Conservation (phyloP, 1,140 invertebrate genomes). For the Calephelis virginiensis region DNA sequence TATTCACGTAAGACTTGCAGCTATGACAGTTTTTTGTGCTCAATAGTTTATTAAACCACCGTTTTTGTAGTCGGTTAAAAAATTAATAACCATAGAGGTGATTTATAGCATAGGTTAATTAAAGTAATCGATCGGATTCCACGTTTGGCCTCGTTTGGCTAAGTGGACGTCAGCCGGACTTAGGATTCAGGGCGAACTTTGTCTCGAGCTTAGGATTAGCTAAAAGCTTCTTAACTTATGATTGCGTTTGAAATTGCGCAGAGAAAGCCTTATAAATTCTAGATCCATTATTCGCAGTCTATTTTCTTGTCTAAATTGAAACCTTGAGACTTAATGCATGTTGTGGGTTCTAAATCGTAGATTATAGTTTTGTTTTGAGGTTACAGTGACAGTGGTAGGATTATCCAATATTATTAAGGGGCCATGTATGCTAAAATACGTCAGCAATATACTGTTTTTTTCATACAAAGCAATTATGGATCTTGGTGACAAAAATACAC, state of each 20-base stretch:
- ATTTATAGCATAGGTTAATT: slow-evolving; percentile 15
- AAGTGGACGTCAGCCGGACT: slow-evolving; percentile 14
- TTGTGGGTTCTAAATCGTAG: not conserved
- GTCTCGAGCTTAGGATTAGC: slow-evolving; percentile 14
- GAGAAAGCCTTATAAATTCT: slow-evolving; percentile 16
- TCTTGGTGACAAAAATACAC: no score
- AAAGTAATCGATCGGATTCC: not conserved
- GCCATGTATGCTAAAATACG: no score
- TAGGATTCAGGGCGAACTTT: slow-evolving; percentile 15
- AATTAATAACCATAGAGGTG: not conserved
- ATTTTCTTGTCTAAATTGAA: slow-evolving; percentile 17
- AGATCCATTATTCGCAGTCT: slow-evolving; percentile 9
- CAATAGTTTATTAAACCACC: no score
- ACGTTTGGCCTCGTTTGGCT: slow-evolving; percentile 2
- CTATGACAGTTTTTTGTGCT: no score
- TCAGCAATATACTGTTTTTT: no score
- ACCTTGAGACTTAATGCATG: slow-evolving; percentile 1
- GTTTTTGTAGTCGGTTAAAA: not conserved
- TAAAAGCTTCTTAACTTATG: slow-evolving; percentile 18
- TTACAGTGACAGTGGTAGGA: no score
- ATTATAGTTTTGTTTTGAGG: not conserved
- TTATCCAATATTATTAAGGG: no score
- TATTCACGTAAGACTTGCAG: no score
- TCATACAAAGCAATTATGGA: no score
- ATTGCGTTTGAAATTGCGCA: slow-evolving; percentile 15